Percentiles rank a stretch among this genome's conserved stretches.
Conservation (phyloP, 2,797 vertebrate species). For the Brachyrhaphis roseni region DNA sequence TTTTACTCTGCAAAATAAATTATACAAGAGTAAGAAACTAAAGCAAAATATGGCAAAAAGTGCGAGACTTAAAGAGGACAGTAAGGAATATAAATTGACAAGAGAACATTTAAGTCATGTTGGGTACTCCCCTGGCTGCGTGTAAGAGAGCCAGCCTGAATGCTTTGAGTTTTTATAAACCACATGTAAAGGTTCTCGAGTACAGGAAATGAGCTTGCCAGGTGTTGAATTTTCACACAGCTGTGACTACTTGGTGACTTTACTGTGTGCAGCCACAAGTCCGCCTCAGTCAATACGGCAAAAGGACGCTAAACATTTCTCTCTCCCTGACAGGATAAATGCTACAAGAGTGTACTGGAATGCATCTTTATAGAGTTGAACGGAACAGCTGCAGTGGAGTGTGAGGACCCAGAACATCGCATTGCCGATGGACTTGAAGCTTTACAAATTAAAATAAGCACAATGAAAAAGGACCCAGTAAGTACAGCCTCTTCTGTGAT, state of each 20-base stretch:
- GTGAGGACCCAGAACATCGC: rapidly evolving
- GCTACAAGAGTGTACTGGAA: slow-evolving; percentile 22
- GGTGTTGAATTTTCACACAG: slow-evolving; percentile 53
- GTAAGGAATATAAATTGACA: neutral
- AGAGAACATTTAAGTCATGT: slow-evolving; percentile 4
- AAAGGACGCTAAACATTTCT: slow-evolving; percentile 25
- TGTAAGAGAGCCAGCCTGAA: slow-evolving; percentile 42
- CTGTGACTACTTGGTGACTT: slow-evolving; percentile 28
- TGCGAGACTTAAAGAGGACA: slow-evolving; percentile 1
- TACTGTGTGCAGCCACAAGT: slow-evolving; percentile 35
- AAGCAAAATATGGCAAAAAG: neutral
- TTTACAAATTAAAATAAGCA: rapidly evolving
- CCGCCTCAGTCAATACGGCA: slow-evolving; percentile 18
- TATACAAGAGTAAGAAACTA: neutral
- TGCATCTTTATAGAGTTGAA: slow-evolving; percentile 12
- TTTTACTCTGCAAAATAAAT: neutral
- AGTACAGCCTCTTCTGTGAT: slow-evolving; percentile 28
- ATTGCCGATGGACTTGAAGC: rapidly evolving
- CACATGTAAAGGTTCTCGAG: slow-evolving; percentile 69
- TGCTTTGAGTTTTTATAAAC: slow-evolving; percentile 52
- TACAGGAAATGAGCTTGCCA: slow-evolving; percentile 68
- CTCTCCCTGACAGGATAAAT: slow-evolving; percentile 23
- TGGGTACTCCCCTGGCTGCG: slow-evolving; percentile 34
- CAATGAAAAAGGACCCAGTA: neutral
- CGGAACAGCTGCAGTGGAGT: rapidly evolving